Base-by-base conservation (phyloP, 2,888 invertebrate genomes). In the Thecophora atra region DNA sequence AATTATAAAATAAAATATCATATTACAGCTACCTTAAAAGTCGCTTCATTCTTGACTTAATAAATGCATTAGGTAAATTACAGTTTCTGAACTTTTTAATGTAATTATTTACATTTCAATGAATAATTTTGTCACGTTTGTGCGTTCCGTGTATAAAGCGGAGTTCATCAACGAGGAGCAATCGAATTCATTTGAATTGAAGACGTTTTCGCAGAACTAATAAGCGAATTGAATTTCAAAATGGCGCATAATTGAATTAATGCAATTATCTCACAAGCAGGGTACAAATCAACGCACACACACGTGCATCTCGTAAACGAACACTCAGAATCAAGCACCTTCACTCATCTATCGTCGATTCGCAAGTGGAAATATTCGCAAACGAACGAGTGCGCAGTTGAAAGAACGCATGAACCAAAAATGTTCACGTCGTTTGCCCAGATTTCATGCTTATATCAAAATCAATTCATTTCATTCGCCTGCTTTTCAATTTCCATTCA, bases 401-500 rank as follows among this genome's bases (percentile, higher is more conserved):
- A 37, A 30, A 4, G 30, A 30, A 30, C 30, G 30, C 4, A 30
- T 8, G 30, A 30, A 30, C 30, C 19, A n/a, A 64, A 64, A 44
- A 44, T 21, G 44, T 64, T 47, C 24, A 21, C 63, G n/a, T 21
- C 37, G 63, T 8, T 37, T 44, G 11, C 47, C 68, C 26, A n/a
- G 58, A 68, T 68, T 68, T 44, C 68, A 58, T 44, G 44, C n/a
- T 58, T 56, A 69, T 60, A 60, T 62, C 60, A 13, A 51, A 62
- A 51, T 60, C 70, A 58, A 70, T 65, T 66, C 62, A 64, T 37
- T 52, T 44, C 42, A 28, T 69, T 69, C 28, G 28, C 21, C 19
- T 26, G 37, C 44, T 30, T 58, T 71, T 64, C 56, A 64, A 47
- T 62, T 62, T 37, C 44, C 69, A 67, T 71, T 47, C 68, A 65